Evolutionary conservation across 2,113 vertebrate species (phyloP), one percentile per base, ranked within the genome.

Genomic region (Larimichthys crocea): DNA sequence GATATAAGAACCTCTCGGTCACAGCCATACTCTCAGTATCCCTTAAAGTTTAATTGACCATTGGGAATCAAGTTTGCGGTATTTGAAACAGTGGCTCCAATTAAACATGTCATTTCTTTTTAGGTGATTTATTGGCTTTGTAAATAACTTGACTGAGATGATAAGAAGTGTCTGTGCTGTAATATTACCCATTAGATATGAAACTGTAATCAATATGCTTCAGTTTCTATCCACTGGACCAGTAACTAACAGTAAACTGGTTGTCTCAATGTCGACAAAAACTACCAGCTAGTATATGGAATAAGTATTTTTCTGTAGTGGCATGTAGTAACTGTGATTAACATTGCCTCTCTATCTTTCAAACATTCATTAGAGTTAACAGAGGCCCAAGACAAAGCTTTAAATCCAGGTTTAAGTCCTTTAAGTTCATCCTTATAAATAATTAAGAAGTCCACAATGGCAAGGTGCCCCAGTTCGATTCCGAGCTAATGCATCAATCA

Each of bases 11-110:
- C 59, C 82, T 69, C 16, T 31, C 50, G 75, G 77, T 89, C 76
- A 67, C 83, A 81, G 57, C 74, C 77, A 52, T 61, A 70, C 74
- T 65, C 52, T 80, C 81, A 76, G 17, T 62, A 72, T 83, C 19
- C 35, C 81, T 91, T 81, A 82, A 94, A 87, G 89, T 92, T 93
- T 92, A 86, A 94, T 86, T 77, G 81, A 87, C 62, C 76, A 29
- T 44, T 57, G 20, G 84, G 90, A 92, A 75, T 93, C 90, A 88
- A 61, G 82, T 92, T 84, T 61, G 64, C n/a, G n/a, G 77, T 85
- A 82, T 76, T 70, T 66, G 48, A 46, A 73, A 67, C 56, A 74
- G 50, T 44, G 26, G n/a, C 35, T 26, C 20, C 31, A 26, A 67
- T 83, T 83, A 75, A 78, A 79, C 76, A 62, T 83, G 55, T 55